Evolutionary conservation across 2,797 vertebrate species (phyloP).

Genomic region (Novumbra hubbsi): DNA sequence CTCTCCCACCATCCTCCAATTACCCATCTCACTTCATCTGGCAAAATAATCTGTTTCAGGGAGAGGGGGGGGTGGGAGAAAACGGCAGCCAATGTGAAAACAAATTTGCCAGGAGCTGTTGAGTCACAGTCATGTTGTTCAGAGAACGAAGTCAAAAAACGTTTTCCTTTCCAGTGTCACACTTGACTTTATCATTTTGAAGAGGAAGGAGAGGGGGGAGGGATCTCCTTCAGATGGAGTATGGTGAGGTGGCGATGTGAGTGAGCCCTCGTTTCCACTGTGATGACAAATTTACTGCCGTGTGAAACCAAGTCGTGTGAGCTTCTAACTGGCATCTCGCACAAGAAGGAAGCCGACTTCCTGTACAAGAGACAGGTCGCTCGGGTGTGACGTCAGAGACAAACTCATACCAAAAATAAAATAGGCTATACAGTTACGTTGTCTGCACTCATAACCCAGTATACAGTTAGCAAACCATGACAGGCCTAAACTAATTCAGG

Average conservation of each 20-base stretch:
- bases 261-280: constrained; percentile 37
- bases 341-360: constrained; percentile 47
- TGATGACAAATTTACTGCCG: constrained; percentile 60
- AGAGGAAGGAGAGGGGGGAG: constrained; percentile 40
- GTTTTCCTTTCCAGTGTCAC: constrained; percentile 38
- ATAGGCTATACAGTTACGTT: background rate
- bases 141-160: constrained; percentile 19
- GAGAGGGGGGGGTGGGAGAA: background rate
- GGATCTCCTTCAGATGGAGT: background rate
- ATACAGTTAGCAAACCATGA: background rate
- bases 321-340: constrained; percentile 51
- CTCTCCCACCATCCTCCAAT: background rate
- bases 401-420: background rate
- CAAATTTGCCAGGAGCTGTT: constrained; percentile 48
- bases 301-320: constrained; percentile 48
- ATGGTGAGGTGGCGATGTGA: constrained; percentile 11
- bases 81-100: constrained; percentile 29
- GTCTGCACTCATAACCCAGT: background rate
- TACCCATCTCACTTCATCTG: constrained; percentile 24
- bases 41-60: constrained; percentile 9
- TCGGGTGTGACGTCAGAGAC: background rate
- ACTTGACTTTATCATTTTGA: constrained; percentile 46
- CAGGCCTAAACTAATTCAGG: background rate
- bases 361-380: constrained; percentile 27
- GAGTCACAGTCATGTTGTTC: constrained; percentile 57